Evolutionary conservation across 2,113 vertebrate species (phyloP), one percentile per base, ranked within the genome.

Genomic region (Willisornis vidua): DNA sequence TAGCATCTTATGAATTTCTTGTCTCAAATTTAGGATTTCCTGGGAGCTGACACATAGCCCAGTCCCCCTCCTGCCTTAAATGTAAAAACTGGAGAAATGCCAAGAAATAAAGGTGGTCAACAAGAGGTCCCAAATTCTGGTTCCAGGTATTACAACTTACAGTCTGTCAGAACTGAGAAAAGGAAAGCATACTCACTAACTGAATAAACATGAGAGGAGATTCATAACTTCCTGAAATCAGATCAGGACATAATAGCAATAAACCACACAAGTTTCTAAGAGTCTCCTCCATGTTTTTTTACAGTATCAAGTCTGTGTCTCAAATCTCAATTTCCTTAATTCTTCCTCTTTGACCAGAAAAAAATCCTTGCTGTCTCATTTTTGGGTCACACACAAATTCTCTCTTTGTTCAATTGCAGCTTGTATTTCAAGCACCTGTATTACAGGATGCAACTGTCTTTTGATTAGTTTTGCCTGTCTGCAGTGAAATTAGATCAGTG

Each of bases 381-480:
- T 46, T 48, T 4, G 1, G 72, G 68, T 66, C 51, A 80, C 5
- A 37, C 10, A 51, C 29, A 74, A 71, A 55, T 80, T 77, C 24
- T 73, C 24, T 55, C 66, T 78, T 71, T 89, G 59, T 78, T 92
- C 79, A 77, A 43, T 37, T 33, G 25, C n/a, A 62, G 45, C 31
- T 84, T 89, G 4, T 35, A 22, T 93, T 94, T 61, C 76, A 79
- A 49, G 43, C 83, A 77, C 41, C 57, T 11, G 8, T 63, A 63
- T 20, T 2, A 16, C 0, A 3, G 83, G 41, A 55, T 55, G 63
- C 55, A 91, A 91, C 26, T 49, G 49, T 9, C 65, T 85, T 90
- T 94, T 81, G 74, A 94, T 88, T 74, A 90, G 18, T 70, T 96
- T 96, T 14, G 25, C 83, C 55, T 72, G 18, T 72, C 76, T 84